These are phyloP conservation scores for Troilus luridus DNA, from an alignment of 2,888 invertebrate species.

Conservation along the genomic window DNA sequence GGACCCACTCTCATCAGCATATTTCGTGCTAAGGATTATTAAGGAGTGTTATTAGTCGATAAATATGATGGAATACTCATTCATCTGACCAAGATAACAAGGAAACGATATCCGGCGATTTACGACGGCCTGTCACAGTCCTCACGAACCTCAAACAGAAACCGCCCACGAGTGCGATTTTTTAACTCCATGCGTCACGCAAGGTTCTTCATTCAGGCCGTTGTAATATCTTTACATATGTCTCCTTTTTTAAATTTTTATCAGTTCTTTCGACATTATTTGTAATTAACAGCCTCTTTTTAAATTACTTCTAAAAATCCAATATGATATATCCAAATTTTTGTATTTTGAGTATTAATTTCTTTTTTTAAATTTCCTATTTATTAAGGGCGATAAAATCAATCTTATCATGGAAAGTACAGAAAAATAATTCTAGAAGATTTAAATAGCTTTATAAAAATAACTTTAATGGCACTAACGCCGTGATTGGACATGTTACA, in stretches of 20 bases:
- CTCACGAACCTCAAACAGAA: slow-evolving; percentile 13
- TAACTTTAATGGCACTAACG: too few relatives aligned
- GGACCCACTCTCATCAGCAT: slow-evolving; percentile 5
- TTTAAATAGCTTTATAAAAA: too few relatives aligned
- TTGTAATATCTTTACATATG: too few relatives aligned
- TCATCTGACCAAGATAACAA: neutral
- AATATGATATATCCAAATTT: too few relatives aligned
- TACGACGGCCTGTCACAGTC: neutral
- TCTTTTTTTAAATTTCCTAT: too few relatives aligned
- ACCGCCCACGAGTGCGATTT: slow-evolving; percentile 40
- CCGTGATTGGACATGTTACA: too few relatives aligned
- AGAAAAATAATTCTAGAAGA: too few relatives aligned
- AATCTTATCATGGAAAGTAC: too few relatives aligned
- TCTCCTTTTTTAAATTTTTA: neutral
- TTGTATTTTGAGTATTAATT: too few relatives aligned
- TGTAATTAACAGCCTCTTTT: neutral
- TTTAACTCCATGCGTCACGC: slow-evolving; percentile 5
- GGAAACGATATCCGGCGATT: slow-evolving; percentile 12
- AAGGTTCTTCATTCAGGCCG: neutral
- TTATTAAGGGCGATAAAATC: too few relatives aligned
- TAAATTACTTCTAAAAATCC: too few relatives aligned
- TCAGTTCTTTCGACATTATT: neutral
- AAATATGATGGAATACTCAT: slow-evolving; percentile 7
- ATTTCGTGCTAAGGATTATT: slow-evolving; percentile 32
- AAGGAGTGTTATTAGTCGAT: neutral